Evolutionary conservation across 2,113 vertebrate species (phyloP).

Genomic region (Dinomys branickii): DNA sequence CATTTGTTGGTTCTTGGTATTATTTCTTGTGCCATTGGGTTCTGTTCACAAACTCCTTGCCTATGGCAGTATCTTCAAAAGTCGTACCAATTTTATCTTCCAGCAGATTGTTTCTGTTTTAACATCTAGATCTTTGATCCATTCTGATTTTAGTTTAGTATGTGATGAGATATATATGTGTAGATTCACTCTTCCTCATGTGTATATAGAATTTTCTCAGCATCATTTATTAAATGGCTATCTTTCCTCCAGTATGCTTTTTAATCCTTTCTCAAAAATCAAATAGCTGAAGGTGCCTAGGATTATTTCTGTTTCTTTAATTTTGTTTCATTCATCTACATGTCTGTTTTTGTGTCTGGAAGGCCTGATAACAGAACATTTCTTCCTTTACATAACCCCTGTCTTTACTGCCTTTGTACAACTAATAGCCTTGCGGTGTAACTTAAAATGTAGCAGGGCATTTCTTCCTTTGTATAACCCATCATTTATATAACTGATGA

Average conservation of each 20-base stretch:
- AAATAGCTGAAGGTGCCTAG: neutral
- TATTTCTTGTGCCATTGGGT: neutral
- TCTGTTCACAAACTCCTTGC: neutral
- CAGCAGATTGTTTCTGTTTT: neutral
- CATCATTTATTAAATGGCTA: neutral
- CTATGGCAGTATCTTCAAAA: neutral
- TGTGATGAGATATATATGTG: neutral
- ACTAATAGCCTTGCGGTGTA: too few species aligned
- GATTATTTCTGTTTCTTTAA: too few species aligned
- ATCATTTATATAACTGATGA: too few species aligned
- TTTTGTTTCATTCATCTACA: too few species aligned
- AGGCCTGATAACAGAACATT: too few species aligned
- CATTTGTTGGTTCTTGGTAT: neutral
- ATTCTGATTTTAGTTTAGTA: neutral
- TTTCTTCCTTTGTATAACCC: too few species aligned
- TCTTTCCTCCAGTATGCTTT: neutral
- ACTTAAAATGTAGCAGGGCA: too few species aligned
- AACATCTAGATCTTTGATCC: neutral
- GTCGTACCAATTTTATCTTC: neutral
- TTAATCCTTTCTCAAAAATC: neutral
- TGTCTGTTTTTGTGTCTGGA: too few species aligned
- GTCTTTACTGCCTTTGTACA: too few species aligned
- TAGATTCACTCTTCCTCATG: neutral
- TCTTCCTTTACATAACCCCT: too few species aligned
- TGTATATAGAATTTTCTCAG: neutral